phyloP scores from a whole-genome alignment of 37 sponge, comb jelly and placozoan genomes.

The Amphimedon queenslandica region DNA sequence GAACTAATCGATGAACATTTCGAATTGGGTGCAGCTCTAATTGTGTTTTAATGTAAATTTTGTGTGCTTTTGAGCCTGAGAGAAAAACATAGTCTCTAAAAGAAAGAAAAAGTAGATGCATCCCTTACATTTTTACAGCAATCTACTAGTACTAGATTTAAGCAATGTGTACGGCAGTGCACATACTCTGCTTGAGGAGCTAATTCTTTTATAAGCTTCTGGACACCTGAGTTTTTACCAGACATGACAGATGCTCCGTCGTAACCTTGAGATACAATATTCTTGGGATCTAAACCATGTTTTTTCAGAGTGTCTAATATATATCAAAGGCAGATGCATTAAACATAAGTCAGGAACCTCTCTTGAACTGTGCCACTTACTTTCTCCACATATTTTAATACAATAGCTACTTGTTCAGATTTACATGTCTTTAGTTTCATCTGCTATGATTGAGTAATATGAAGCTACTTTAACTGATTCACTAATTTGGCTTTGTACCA shows the following conservation, averaged over 20 bases:
- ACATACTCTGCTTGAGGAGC: constrained; percentile 53
- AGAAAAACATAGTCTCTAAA: too few relatives aligned
- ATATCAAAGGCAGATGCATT: constrained; percentile 40
- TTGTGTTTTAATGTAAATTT: too few relatives aligned
- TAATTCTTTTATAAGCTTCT: constrained; percentile 34
- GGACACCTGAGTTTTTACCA: constrained; percentile 60
- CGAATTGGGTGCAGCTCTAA: too few relatives aligned
- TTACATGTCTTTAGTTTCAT: constrained; percentile 67
- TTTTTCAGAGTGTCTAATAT: constrained; percentile 49
- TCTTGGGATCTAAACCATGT: constrained; percentile 25
- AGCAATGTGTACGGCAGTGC: constrained; percentile 24
- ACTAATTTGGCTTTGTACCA: constrained; percentile 27
- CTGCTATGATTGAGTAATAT: constrained; percentile 53
- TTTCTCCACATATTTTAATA: constrained; percentile 58
- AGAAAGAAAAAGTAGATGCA: too few relatives aligned
- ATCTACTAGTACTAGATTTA: constrained; percentile 46
- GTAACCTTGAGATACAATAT: constrained; percentile 57
- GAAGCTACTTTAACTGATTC: constrained; percentile 43
- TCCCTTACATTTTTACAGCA: constrained; percentile 12
- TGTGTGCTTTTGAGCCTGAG: too few relatives aligned
- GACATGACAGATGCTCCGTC: constrained; percentile 75
- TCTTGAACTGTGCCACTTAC: constrained; percentile 38
- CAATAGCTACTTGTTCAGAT: constrained; percentile 57
- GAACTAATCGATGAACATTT: too few relatives aligned
- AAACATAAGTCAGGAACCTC: constrained; percentile 44